These are phyloP conservation scores for Percopsis transmontana DNA, from an alignment of 2,113 vertebrate genomes.

Conservation along the genomic window DNA sequence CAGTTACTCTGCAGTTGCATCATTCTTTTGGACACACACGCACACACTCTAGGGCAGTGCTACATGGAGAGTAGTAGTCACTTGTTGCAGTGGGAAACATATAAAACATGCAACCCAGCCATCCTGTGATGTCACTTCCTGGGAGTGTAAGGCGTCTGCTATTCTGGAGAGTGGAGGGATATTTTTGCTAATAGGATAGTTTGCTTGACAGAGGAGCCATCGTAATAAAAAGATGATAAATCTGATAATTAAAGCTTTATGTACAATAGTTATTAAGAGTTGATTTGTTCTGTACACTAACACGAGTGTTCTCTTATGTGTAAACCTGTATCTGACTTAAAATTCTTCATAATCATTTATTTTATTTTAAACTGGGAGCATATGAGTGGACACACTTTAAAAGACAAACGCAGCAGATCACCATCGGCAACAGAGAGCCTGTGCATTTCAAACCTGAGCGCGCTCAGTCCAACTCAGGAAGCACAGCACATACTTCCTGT, in stretches of 20 bases:
- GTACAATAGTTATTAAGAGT: too few relatives aligned
- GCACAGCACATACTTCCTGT: conserved; percentile 56
- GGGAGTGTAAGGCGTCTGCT: conserved; percentile 27
- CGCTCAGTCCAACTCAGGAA: conserved; percentile 47
- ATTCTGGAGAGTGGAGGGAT: conserved; percentile 30
- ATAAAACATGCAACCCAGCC: conserved; percentile 25
- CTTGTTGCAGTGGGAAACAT: conserved; percentile 19
- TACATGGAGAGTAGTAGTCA: conserved; percentile 40
- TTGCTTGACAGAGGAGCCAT: background rate
- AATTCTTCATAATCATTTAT: too few relatives aligned
- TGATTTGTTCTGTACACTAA: too few relatives aligned
- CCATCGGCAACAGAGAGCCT: conserved; percentile 10
- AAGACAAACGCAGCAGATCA: background rate
- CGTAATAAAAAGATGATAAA: conserved; percentile 15
- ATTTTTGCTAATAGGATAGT: conserved; percentile 5
- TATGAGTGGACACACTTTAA: too few relatives aligned
- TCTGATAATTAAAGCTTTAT: conserved; percentile 5
- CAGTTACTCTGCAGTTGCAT: conserved; percentile 69
- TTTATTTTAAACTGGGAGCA: too few relatives aligned
- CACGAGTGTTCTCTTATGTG: too few relatives aligned
- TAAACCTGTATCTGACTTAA: too few relatives aligned
- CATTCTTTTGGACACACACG: conserved; percentile 36
- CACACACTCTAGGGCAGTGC: conserved; percentile 32
- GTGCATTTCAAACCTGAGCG: conserved; percentile 38
- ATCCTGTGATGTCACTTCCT: conserved; percentile 39